phyloP scores from a whole-genome alignment of 1,140 invertebrate genomes.

The Conus betulinus region DNA sequence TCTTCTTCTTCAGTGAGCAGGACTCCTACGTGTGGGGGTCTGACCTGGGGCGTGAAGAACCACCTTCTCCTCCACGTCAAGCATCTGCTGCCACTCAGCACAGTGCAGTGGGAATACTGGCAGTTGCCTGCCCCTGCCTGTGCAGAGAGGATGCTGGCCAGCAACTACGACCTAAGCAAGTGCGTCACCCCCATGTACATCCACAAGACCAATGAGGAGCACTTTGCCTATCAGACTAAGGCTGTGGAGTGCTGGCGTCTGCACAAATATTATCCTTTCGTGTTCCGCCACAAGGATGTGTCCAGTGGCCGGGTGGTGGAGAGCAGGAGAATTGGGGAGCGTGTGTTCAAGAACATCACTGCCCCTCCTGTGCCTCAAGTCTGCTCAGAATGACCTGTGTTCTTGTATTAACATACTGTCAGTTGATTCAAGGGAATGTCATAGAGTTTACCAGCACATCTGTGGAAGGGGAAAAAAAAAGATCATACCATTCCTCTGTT shows the following conservation, averaged over 20 bases:
- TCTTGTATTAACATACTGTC: too few species aligned
- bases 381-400: constrained; percentile 2
- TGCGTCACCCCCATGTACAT: constrained; percentile 50
- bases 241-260: constrained; percentile 42
- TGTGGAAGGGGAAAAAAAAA: too few species aligned
- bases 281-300: constrained; percentile 33
- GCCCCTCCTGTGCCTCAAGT: not conserved
- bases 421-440: too few species aligned
- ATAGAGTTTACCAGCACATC: too few species aligned
- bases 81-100: constrained; percentile 61
- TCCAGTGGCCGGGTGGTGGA: constrained; percentile 13
- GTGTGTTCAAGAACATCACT: constrained; percentile 14
- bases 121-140: constrained; percentile 56
- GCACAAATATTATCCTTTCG: constrained; percentile 51
- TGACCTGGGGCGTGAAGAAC: constrained; percentile 47
- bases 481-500: too few species aligned
- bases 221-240: not conserved
- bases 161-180: constrained; percentile 48
- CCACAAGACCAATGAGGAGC: constrained; percentile 51
- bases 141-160: constrained; percentile 36
- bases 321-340: constrained; percentile 11
- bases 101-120: constrained; percentile 53
- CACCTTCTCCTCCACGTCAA: constrained; percentile 50
- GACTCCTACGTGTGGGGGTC: constrained; percentile 67
- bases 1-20: constrained; percentile 69